Evolutionary conservation across 2,797 vertebrate species (phyloP).

Genomic region (Falco novaeseelandiae): DNA sequence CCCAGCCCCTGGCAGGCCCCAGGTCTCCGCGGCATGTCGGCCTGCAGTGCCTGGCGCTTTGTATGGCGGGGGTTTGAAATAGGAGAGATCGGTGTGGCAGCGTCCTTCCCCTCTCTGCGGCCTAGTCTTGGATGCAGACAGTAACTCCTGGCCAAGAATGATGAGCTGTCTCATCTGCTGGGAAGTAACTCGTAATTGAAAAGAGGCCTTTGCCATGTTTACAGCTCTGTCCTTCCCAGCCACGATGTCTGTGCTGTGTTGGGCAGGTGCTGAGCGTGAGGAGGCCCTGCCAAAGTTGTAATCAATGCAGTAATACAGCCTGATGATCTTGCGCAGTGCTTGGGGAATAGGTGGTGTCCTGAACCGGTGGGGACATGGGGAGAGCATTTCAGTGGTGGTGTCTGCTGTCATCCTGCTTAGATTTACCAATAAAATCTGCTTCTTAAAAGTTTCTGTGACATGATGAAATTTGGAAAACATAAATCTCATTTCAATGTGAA

Average conservation of each 20-base stretch:
- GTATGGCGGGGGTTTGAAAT: not conserved
- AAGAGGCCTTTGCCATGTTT: not conserved
- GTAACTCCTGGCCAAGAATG: not conserved
- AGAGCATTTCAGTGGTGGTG: not conserved
- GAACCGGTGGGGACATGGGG: not conserved
- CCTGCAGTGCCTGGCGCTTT: no score
- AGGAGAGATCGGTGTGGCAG: not conserved
- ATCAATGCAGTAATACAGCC: not conserved
- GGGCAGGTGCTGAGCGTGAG: not conserved
- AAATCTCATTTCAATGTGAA: not conserved
- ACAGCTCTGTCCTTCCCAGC: not conserved
- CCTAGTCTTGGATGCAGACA: not conserved
- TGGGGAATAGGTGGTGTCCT: not conserved
- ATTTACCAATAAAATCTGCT: not conserved
- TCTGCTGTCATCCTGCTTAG: not conserved
- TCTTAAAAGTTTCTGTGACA: not conserved
- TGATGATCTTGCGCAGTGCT: not conserved
- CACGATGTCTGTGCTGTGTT: fast-evolving
- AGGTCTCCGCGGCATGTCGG: not conserved
- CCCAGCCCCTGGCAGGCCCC: not conserved
- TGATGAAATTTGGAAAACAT: not conserved
- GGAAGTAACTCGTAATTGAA: not conserved
- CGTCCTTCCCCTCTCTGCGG: not conserved
- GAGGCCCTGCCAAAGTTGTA: not conserved
- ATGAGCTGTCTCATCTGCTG: not conserved